These are phyloP conservation scores for Glandiceps talaboti DNA, from an alignment of 53 echinoderm and acorn worm genomes.

Conservation along the genomic window DNA sequence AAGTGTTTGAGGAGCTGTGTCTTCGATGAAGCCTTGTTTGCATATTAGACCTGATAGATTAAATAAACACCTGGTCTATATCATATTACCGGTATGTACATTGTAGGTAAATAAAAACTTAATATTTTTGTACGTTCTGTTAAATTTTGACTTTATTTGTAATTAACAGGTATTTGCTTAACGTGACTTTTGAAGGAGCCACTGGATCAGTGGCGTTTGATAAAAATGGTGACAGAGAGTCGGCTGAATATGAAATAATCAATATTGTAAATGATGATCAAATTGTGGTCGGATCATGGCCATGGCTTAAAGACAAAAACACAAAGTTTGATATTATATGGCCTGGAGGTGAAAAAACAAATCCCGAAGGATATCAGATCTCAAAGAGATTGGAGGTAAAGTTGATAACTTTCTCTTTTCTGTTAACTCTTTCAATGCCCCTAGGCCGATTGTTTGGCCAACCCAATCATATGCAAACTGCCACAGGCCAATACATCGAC, in stretches of 20 bases:
- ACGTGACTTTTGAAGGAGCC: background rate
- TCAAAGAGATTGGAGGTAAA: background rate
- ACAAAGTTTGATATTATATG: constrained; percentile 2
- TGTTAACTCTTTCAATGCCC: background rate
- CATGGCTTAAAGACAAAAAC: background rate
- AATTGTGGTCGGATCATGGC: background rate
- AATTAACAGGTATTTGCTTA: background rate
- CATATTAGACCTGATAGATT: no score
- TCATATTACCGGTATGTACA: no score
- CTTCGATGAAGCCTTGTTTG: no score
- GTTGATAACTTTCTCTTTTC: background rate
- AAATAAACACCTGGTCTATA: no score
- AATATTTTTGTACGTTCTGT: no score
- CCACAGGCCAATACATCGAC: no score
- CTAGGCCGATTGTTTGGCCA: no score
- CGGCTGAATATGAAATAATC: constrained; percentile 3
- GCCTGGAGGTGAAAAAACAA: constrained; percentile 26
- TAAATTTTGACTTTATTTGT: background rate
- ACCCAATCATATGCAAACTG: no score
- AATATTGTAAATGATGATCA: background rate
- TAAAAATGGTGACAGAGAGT: background rate
- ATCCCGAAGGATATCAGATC: background rate
- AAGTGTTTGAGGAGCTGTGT: no score
- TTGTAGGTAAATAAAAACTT: no score
- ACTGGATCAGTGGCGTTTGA: constrained; percentile 3